Evolutionary conservation across 2,888 invertebrate species (phyloP).

Genomic region (Chloroclystis v-ata): DNA sequence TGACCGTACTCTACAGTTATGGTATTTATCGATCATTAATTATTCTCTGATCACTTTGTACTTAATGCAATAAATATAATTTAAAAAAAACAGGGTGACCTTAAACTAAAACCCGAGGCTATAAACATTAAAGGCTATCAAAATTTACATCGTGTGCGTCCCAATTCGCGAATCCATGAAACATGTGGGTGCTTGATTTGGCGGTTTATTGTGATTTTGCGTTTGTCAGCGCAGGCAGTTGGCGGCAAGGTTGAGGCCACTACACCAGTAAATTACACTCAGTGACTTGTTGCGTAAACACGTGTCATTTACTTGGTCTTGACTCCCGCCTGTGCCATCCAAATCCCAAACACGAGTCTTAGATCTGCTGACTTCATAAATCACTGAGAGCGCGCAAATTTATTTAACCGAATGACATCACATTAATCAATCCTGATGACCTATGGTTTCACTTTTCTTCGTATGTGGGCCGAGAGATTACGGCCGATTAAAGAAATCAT

Average conservation of each 20-base stretch:
- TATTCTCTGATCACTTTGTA: conserved; percentile 47
- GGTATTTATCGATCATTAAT: conserved; percentile 44
- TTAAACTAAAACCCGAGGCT: conserved; percentile 64
- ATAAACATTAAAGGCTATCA: conserved; percentile 68
- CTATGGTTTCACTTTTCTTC: conserved; percentile 52
- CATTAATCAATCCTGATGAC: conserved; percentile 51
- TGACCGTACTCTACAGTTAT: conserved; percentile 34
- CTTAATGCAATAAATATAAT: conserved; percentile 45
- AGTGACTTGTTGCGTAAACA: conserved; percentile 54
- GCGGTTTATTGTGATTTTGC: conserved; percentile 51
- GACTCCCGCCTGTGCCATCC: conserved; percentile 13
- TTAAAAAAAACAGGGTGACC: conserved; percentile 56
- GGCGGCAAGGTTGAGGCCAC: conserved; percentile 66
- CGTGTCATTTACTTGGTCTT: conserved; percentile 39
- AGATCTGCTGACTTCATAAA: conserved; percentile 31
- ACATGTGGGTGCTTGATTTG: conserved; percentile 58
- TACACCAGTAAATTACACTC: conserved; percentile 53
- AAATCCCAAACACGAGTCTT: conserved; percentile 20
- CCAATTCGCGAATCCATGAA: conserved; percentile 62
- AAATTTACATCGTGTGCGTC: conserved; percentile 65
- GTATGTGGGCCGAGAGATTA: conserved; percentile 40
- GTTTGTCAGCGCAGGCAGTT: conserved; percentile 56
- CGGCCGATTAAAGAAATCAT: conserved; percentile 42
- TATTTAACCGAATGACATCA: conserved; percentile 40
- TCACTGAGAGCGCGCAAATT: conserved; percentile 38